A percentile compares a stretch with the other conserved stretches of the same genome.
phyloP scores from a whole-genome alignment of 1,140 invertebrate species.

The Drosophila tropicalis region DNA sequence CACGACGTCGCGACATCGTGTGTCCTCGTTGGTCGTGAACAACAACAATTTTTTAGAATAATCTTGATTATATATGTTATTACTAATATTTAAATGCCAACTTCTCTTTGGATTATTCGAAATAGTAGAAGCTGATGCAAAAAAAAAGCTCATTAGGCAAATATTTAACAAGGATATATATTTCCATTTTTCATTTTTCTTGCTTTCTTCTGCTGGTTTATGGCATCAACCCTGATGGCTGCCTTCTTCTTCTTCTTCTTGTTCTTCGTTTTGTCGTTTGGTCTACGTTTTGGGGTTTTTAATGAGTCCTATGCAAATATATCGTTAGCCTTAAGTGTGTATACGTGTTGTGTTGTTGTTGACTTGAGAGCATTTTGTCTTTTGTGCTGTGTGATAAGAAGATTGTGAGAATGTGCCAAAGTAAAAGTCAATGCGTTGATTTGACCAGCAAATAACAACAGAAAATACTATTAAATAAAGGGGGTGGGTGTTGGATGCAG shows the following conservation, averaged over 20 bases:
- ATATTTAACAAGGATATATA: constrained; percentile 58
- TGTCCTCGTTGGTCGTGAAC: not conserved
- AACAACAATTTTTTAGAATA: not conserved
- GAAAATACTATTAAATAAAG: constrained; percentile 9
- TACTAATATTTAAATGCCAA: not conserved
- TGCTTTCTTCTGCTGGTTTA: constrained; percentile 37
- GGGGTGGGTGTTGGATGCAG: not conserved
- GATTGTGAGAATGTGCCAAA: constrained; percentile 12
- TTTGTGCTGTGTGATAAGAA: constrained; percentile 47
- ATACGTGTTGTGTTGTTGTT: constrained; percentile 56
- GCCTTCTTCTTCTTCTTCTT: constrained; percentile 12
- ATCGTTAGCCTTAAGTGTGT: constrained; percentile 73
- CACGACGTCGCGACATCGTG: constrained; percentile 4
- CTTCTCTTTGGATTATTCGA: not conserved
- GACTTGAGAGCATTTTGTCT: constrained; percentile 45
- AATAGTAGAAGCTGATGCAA: constrained; percentile 21
- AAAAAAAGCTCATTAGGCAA: constrained; percentile 61
- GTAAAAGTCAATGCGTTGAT: constrained; percentile 59
- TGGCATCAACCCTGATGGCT: constrained; percentile 18
- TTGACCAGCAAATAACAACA: constrained; percentile 27
- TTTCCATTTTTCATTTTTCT: constrained; percentile 41
- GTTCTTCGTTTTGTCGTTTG: constrained; percentile 19
- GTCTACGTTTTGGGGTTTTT: constrained; percentile 39
- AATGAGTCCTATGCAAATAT: constrained; percentile 81
- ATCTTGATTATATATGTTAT: constrained; percentile 8